Evolutionary conservation across 2,888 invertebrate genomes (phyloP).

Genomic region (Subacronicta megacephala): DNA sequence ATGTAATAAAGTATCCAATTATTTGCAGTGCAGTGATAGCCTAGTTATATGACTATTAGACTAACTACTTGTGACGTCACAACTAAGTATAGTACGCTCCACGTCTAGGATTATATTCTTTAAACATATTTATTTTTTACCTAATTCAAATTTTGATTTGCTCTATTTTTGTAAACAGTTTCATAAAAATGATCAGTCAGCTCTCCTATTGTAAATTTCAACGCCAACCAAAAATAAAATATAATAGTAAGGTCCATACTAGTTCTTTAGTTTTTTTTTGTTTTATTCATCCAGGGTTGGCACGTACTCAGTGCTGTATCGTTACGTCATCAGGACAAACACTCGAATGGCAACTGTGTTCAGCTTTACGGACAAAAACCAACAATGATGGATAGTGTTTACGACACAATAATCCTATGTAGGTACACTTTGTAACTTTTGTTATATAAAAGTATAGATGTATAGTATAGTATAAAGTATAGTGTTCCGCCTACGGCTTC

Average conservation of each 20-base stretch:
- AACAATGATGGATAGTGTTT: slow-evolving; percentile 63
- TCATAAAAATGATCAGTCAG: too few relatives aligned
- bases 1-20: too few relatives aligned
- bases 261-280: slow-evolving; percentile 52
- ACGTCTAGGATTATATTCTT: too few relatives aligned
- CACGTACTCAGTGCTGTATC: slow-evolving; percentile 42
- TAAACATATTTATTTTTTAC: too few relatives aligned
- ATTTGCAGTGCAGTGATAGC: too few relatives aligned
- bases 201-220: slow-evolving; percentile 8
- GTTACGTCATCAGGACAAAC: slow-evolving; percentile 61
- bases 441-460: slow-evolving; percentile 31
- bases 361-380: slow-evolving; percentile 60
- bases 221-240: slow-evolving; percentile 1
- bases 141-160: too few relatives aligned
- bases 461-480: too few relatives aligned
- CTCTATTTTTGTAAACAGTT: too few relatives aligned
- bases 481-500: too few relatives aligned
- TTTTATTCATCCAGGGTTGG: slow-evolving; percentile 26
- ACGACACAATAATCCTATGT: slow-evolving; percentile 48
- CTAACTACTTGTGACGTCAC: too few relatives aligned
- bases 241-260: slow-evolving; percentile 19
- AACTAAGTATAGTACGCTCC: too few relatives aligned
- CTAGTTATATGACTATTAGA: too few relatives aligned
- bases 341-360: slow-evolving; percentile 51
- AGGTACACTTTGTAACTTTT: slow-evolving; percentile 26